phyloP scores from a whole-genome alignment of 2,888 invertebrate species.

The Oxyteleia sp. region DNA sequence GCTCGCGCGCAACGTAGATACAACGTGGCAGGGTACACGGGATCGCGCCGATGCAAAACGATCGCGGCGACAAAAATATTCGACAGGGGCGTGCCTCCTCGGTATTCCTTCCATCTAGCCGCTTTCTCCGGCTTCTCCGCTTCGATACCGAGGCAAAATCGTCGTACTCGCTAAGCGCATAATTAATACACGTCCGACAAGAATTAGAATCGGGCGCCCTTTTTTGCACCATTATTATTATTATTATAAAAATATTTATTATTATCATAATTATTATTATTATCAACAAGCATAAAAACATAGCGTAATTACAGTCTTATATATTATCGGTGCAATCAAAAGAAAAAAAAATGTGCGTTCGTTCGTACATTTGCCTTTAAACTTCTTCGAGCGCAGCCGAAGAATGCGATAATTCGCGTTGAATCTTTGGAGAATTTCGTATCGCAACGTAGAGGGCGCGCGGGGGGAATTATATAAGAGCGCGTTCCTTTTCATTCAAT shows the following conservation, averaged over 20 bases:
- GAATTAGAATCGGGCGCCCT: conserved; percentile 46
- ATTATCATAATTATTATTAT: too few species aligned
- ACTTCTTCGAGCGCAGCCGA: conserved; percentile 6
- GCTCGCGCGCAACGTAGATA: conserved; percentile 35
- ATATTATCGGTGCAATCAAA: conserved; percentile 16
- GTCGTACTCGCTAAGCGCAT: conserved; percentile 40
- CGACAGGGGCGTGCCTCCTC: conserved; percentile 79
- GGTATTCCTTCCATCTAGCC: conserved; percentile 78
- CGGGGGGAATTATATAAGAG: not conserved
- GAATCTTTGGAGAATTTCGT: not conserved
- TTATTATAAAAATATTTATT: too few species aligned
- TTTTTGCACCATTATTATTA: conserved; percentile 28
- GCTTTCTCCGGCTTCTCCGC: conserved; percentile 77
- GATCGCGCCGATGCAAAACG: conserved; percentile 59
- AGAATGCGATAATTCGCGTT: conserved; percentile 31
- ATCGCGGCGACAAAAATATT: conserved; percentile 77
- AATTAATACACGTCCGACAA: conserved; percentile 56
- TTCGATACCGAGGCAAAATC: conserved; percentile 45
- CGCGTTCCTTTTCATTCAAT: not conserved
- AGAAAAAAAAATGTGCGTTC: conserved; percentile 4
- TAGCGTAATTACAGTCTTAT: conserved; percentile 19
- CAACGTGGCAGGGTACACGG: conserved; percentile 18
- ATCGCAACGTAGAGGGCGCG: not conserved
- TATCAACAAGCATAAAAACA: conserved; percentile 29
- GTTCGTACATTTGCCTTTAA: conserved; percentile 1